These are phyloP conservation scores for Drosophila fulvimacula DNA, from an alignment of 2,888 invertebrate genomes.

Conservation along the genomic window DNA sequence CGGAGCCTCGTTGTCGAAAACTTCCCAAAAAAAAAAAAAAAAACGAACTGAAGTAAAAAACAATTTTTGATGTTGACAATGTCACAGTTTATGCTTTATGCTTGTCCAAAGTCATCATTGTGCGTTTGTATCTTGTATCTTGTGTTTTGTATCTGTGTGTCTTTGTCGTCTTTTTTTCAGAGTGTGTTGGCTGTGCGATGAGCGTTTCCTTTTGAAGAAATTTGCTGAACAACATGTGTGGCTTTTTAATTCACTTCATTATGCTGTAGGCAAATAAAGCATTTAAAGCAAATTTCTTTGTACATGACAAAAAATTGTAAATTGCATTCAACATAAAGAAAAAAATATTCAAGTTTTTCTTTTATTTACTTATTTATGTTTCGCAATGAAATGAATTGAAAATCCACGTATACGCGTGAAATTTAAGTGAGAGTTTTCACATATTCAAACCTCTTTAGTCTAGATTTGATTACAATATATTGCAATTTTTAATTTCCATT, in stretches of 20 bases:
- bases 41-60: slow-evolving; percentile 2
- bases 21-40: slow-evolving; percentile 13
- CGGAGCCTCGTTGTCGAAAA: slow-evolving; percentile 20
- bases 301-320: neutral
- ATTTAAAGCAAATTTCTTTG: slow-evolving; percentile 12
- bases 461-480: too few relatives aligned
- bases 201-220: slow-evolving; percentile 39
- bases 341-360: neutral
- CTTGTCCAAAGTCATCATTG: slow-evolving; percentile 43
- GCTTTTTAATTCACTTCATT: slow-evolving; percentile 76
- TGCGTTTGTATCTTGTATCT: slow-evolving; percentile 46
- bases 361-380: neutral
- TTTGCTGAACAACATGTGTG: slow-evolving; percentile 74
- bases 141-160: slow-evolving; percentile 40
- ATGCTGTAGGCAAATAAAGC: slow-evolving; percentile 56
- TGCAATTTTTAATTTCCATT: too few relatives aligned
- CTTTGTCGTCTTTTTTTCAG: slow-evolving; percentile 6
- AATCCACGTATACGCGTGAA: neutral
- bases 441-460: too few relatives aligned
- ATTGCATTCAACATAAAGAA: neutral
- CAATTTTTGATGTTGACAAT: slow-evolving; percentile 48
- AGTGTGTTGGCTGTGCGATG: slow-evolving; percentile 8
- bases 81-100: slow-evolving; percentile 52
- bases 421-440: neutral
- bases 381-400: neutral